Evolutionary conservation across 2,797 vertebrate genomes (phyloP).

Genomic region (Scolopax bukidnonensis): DNA sequence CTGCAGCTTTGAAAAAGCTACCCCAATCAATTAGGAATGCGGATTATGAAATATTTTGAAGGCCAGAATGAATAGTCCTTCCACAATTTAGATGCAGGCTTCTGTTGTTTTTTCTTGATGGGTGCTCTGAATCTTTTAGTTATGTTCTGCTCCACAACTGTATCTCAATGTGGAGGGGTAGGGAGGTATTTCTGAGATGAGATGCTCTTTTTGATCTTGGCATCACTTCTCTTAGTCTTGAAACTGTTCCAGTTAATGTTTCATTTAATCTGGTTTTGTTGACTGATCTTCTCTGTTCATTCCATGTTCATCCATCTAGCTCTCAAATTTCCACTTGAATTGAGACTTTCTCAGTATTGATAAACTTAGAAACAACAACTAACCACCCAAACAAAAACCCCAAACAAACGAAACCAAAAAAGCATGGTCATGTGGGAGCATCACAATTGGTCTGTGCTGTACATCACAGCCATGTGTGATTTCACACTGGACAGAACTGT

Average conservation of each 20-base stretch:
- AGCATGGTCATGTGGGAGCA: not conserved
- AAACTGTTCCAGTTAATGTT: not conserved
- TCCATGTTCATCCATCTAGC: not conserved
- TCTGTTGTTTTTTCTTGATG: not conserved
- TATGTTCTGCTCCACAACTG: not conserved
- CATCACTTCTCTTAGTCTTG: not conserved
- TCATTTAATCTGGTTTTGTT: constrained; percentile 1
- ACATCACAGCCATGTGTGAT: not conserved
- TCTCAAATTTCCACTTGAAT: not conserved
- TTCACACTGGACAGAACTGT: not conserved
- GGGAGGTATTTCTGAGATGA: not conserved
- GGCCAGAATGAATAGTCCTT: not conserved
- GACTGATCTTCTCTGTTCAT: not conserved
- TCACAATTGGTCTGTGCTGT: not conserved
- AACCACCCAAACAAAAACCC: too few species aligned
- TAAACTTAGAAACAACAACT: not conserved
- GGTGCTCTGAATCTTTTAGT: not conserved
- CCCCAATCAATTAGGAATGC: not conserved
- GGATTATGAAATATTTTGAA: not conserved
- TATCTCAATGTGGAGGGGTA: not conserved
- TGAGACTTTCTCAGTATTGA: not conserved
- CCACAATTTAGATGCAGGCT: not conserved
- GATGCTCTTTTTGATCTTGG: not conserved
- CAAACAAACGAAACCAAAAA: not conserved
- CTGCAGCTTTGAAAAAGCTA: not conserved